phyloP scores from a whole-genome alignment of 2,113 vertebrate genomes.

The Cynopterus brachyotis region DNA sequence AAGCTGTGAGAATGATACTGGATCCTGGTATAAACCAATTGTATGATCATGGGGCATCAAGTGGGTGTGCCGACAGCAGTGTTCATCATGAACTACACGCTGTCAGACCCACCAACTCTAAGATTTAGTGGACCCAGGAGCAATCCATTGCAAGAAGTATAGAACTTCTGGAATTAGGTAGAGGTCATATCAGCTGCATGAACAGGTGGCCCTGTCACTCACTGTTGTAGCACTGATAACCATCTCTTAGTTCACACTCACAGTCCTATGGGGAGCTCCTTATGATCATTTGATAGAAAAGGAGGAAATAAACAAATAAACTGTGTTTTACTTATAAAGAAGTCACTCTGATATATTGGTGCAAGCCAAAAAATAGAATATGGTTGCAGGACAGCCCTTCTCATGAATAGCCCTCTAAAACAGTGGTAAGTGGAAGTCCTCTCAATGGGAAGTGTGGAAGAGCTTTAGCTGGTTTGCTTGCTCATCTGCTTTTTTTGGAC shows the following conservation, averaged over 20 bases:
- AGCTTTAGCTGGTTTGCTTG: not conserved
- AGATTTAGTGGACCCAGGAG: not conserved
- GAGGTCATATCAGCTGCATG: not conserved
- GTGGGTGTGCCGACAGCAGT: not conserved
- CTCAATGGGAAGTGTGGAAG: not conserved
- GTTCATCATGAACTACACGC: not conserved
- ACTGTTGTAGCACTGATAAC: not conserved
- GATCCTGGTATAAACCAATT: not conserved
- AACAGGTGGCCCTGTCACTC: not conserved
- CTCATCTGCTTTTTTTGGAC: not conserved
- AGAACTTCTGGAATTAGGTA: not conserved
- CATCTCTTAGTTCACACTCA: not conserved
- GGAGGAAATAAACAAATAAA: not conserved
- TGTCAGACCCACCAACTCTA: not conserved
- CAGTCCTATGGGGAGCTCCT: not conserved
- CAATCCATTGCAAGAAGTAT: not conserved
- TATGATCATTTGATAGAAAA: not conserved
- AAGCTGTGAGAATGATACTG: not conserved
- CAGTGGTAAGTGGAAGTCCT: not conserved
- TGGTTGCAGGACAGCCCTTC: not conserved
- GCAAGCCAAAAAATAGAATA: not conserved
- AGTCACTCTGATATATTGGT: not conserved
- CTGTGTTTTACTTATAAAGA: not conserved
- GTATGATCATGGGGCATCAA: not conserved
- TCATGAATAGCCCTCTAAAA: not conserved